phyloP scores from a whole-genome alignment of 2,888 invertebrate species.

The Drosophila melanosoma region DNA sequence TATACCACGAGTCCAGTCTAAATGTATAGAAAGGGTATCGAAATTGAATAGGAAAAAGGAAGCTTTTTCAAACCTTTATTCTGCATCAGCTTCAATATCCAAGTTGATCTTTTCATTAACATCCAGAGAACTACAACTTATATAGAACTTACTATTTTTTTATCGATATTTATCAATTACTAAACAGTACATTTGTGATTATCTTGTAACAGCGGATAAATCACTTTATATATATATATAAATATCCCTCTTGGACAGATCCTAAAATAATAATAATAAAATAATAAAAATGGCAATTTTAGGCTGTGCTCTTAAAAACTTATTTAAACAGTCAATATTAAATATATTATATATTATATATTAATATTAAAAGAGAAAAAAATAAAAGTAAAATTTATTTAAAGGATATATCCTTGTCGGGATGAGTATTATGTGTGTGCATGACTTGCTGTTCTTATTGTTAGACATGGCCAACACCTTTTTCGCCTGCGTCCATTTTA shows the following conservation, averaged over 20 bases:
- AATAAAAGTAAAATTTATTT: neutral
- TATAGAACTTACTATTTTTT: neutral
- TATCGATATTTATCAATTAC: neutral
- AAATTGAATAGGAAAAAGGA: neutral
- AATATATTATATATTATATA: no score
- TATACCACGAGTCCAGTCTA: neutral
- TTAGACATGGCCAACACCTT: conserved; percentile 72
- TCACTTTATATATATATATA: no score
- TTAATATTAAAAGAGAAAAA: neutral
- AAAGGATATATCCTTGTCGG: neutral
- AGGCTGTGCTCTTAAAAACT: neutral
- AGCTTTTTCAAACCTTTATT: neutral
- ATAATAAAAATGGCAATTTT: neutral
- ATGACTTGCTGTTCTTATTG: conserved; percentile 32
- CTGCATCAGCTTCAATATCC: neutral
- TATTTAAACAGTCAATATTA: neutral
- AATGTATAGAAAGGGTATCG: neutral
- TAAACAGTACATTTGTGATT: neutral
- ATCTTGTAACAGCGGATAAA: neutral
- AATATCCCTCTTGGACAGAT: fast-evolving
- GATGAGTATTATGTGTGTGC: neutral
- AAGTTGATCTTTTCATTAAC: neutral
- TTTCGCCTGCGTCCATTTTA: conserved; percentile 81
- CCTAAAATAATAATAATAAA: neutral
- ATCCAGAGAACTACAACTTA: neutral